A percentile compares a stretch with the other conserved stretches of the same genome.
These are phyloP conservation scores for Nomada ferruginata DNA, from an alignment of 2,888 invertebrate species.

Conservation along the genomic window DNA sequence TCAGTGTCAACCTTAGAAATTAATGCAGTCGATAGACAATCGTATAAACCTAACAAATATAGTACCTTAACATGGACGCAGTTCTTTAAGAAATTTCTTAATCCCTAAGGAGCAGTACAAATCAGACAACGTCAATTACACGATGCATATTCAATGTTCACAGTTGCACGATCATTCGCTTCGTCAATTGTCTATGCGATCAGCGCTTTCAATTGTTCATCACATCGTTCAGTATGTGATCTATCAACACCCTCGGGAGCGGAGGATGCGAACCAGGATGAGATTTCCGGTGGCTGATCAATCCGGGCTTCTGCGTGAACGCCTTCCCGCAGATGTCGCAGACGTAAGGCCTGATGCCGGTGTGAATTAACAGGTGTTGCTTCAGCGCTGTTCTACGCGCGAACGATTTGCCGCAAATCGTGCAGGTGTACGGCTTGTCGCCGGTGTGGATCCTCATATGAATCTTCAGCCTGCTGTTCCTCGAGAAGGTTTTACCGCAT, in stretches of 20 bases:
- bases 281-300: conserved; percentile 82
- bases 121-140: conserved; percentile 6
- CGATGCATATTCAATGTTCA: not conserved
- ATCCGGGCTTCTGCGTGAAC: conserved; percentile 82
- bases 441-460: conserved; percentile 83
- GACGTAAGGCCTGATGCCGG: conserved; percentile 80
- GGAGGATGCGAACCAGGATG: conserved; percentile 82
- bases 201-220: conserved; percentile 67
- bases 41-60: conserved; percentile 1
- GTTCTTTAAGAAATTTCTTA: conserved; percentile 16
- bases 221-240: conserved; percentile 80
- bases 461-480: conserved; percentile 79
- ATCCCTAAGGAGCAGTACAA: not conserved
- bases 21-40: not conserved
- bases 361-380: conserved; percentile 81
- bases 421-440: conserved; percentile 79
- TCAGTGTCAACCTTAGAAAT: not conserved
- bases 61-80: conserved; percentile 19
- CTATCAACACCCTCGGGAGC: conserved; percentile 80
- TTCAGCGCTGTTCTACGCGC: conserved; percentile 79
- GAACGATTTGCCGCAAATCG: conserved; percentile 79
- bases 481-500: conserved; percentile 81
- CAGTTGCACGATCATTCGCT: not conserved
- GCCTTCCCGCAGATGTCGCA: conserved; percentile 82
- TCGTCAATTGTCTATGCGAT: not conserved